Evolutionary conservation across 1,140 invertebrate species (phyloP), one percentile per base, ranked within the genome.

Genomic region (Meteorus sp.): DNA sequence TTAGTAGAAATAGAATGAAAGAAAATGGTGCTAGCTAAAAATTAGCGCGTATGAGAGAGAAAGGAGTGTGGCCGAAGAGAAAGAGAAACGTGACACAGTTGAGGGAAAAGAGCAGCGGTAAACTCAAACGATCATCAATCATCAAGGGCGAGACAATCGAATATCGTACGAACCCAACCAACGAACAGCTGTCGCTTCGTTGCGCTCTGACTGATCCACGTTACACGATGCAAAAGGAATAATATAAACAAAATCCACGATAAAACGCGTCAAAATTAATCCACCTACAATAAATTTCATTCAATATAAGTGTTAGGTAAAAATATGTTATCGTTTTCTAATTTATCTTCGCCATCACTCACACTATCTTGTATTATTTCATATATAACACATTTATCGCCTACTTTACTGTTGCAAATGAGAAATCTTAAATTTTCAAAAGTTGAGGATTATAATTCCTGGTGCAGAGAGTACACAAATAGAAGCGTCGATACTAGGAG

Each of bases 101-200:
- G 63, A 70, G 56, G 61, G 59, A n/a, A n/a, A n/a, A 70, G 65
- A 65, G 56, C 60, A 64, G 66, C 63, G 64, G 72, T 69, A 68
- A 71, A 77, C 76, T 75, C 72, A 69, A 77, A 77, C 67, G 68
- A 77, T 79, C 78, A 80, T 80, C 78, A 80, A 80, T 80, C 78
- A 80, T 78, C 72, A 74, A 74, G 74, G 73, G 69, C 78, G 78
- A 78, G 78, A 79, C 77, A 80, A 80, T 80, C 74, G 76, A 77
- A 79, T 73, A 68, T 70, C 68, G 67, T 71, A 70, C n/a, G n/a
- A n/a, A n/a, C 69, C 71, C 70, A 70, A 73, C 69, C 76, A 70
- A 69, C 60, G 71, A 80, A 79, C 78, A 80, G 77, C 78, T 80
- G 78, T 78, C 75, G 77, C 72, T 75, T 74, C 72, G 68, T 71